These are phyloP conservation scores for Oryzaephilus surinamensis DNA, from an alignment of 1,140 invertebrate species.

Conservation along the genomic window DNA sequence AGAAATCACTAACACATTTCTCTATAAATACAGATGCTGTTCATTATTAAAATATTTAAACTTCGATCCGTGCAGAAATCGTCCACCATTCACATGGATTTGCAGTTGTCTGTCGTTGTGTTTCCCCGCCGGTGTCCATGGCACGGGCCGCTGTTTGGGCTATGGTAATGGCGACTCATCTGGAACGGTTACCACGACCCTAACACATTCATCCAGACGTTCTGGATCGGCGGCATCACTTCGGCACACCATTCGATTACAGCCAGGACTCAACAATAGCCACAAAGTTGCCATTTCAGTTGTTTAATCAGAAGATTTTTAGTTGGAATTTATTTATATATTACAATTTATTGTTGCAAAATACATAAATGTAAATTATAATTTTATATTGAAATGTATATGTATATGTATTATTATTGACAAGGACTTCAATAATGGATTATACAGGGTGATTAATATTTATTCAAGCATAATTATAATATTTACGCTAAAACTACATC, in stretches of 20 bases:
- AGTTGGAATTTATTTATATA: too few relatives aligned
- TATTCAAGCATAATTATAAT: too few relatives aligned
- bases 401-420: too few relatives aligned
- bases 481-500: too few relatives aligned
- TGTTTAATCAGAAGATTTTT: constrained; percentile 28
- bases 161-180: constrained; percentile 25
- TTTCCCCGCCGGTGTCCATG: constrained; percentile 25
- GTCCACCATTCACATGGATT: constrained; percentile 33
- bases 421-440: too few relatives aligned
- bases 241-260: constrained; percentile 31
- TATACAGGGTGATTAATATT: too few relatives aligned
- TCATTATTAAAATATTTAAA: constrained; percentile 24
- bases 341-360: too few relatives aligned
- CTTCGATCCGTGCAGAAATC: constrained; percentile 29
- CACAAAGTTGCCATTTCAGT: constrained; percentile 30
- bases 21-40: constrained; percentile 15
- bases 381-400: too few relatives aligned
- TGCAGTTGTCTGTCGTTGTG: constrained; percentile 28
- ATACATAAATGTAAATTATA: too few relatives aligned
- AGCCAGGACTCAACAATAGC: constrained; percentile 21
- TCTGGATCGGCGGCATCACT: constrained; percentile 27
- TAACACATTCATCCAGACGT: constrained; percentile 31
- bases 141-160: constrained; percentile 25
- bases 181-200: constrained; percentile 31
- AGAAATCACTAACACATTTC: constrained; percentile 10